Base-by-base conservation (phyloP, 2,888 invertebrate species). In the Polyploca ridens region DNA sequence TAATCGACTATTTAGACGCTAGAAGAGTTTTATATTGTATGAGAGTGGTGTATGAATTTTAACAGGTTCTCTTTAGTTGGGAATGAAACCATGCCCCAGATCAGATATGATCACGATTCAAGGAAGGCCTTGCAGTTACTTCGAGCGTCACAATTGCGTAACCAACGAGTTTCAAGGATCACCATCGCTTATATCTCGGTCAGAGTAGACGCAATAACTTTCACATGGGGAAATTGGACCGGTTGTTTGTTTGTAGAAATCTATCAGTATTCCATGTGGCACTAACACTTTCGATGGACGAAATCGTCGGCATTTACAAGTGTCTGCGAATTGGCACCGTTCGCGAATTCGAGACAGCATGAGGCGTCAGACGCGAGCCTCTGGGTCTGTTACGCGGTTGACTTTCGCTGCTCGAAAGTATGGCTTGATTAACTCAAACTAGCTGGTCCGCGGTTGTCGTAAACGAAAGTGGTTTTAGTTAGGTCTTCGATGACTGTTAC, bases 241-340 rank as follows among this genome's bases (percentile, higher is more conserved):
- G 63, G 64, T 68, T 63, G 63, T 58, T 60, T 71, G 74, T 75
- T 69, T 68, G 71, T 69, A 73, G 78, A 71, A 73, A 76, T 72
- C 67, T 66, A 84, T 88, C 81, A 81, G 82, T 85, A 88, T 89
- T 83, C 87, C 49, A 63, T 35, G 16, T 58, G 70, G 64, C 71
- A 64, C 54, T 65, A 64, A 68, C 83, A 88, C 88, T 88, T 89
- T 89, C 89, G 84, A 78, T 87, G 73, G 66, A 68, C 63, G 67
- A 61, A 60, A 62, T 63, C 61, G 60, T 65, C 58, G 59, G 79
- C 77, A 79, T 81, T 27, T 64, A 73, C 66, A 81, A 86, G 65
- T 71, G 67, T n/a, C 62, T 38, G 54, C 63, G 70, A 70, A 68
- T 68, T 66, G 66, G 62, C 68, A 62, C 60, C 64, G 65, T 41